Conservation (phyloP, 2,113 vertebrate genomes). For the Arizona elegans region DNA sequence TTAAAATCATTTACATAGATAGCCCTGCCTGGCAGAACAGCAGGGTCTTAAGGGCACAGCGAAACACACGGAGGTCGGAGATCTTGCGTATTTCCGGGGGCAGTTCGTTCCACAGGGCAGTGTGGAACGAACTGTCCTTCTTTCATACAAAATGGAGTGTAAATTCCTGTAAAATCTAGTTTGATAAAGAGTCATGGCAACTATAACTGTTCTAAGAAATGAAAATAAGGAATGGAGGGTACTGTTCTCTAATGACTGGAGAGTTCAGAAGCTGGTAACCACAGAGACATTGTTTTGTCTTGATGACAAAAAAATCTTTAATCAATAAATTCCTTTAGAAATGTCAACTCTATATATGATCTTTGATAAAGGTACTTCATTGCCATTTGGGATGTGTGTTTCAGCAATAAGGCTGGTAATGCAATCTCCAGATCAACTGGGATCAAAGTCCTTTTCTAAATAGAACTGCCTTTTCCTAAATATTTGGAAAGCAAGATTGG, state of each 20-base stretch:
- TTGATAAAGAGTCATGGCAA: background rate
- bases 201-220: background rate
- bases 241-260: background rate
- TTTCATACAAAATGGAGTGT: background rate
- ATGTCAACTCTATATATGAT: background rate
- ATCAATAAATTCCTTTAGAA: background rate
- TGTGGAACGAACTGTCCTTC: background rate
- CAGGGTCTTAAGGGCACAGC: no score
- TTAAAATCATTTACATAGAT: no score
- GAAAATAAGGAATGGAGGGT: background rate
- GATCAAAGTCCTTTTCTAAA: background rate
- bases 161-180: background rate
- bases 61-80: no score
- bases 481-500: background rate
- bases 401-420: background rate
- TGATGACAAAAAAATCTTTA: background rate
- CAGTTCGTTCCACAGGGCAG: no score
- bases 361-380: background rate
- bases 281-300: background rate
- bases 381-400: background rate
- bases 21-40: no score
- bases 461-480: background rate
- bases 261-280: background rate
- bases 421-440: background rate
- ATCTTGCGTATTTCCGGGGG: no score